These are phyloP conservation scores for Podarcis raffonei DNA, from an alignment of 2,113 vertebrate genomes.

Conservation along the genomic window DNA sequence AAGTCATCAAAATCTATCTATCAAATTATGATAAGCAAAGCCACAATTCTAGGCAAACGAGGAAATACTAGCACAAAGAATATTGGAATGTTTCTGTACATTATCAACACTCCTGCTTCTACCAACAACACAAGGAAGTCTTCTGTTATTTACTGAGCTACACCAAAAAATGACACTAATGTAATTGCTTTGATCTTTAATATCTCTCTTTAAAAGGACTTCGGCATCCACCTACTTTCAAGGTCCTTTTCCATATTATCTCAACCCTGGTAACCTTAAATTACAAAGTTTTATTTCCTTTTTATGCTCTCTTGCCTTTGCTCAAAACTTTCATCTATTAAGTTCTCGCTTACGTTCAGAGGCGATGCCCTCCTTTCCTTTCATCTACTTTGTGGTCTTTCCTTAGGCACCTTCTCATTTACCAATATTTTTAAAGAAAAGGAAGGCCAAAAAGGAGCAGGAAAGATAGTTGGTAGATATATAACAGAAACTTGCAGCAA, in stretches of 20 bases:
- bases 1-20: neutral
- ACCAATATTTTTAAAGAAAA: conserved; percentile 24
- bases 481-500: conserved; percentile 29
- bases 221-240: neutral
- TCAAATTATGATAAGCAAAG: neutral
- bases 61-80: neutral
- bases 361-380: conserved; percentile 34
- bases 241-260: neutral
- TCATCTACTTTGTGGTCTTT: conserved; percentile 31
- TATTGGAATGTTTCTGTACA: neutral
- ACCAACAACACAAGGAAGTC: neutral
- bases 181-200: conserved; percentile 10
- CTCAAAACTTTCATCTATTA: conserved; percentile 10
- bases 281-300: conserved; percentile 10
- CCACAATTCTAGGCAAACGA: neutral
- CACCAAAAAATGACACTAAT: neutral
- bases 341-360: conserved; percentile 34
- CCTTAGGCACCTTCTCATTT: conserved; percentile 47
- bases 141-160: neutral
- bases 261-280: conserved; percentile 1
- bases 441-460: conserved; percentile 40
- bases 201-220: neutral
- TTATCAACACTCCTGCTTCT: neutral
- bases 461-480: conserved; percentile 30
- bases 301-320: neutral